Conservation (phyloP, 2,888 invertebrate species). For the Parapristionchus giblindavisi region DNA sequence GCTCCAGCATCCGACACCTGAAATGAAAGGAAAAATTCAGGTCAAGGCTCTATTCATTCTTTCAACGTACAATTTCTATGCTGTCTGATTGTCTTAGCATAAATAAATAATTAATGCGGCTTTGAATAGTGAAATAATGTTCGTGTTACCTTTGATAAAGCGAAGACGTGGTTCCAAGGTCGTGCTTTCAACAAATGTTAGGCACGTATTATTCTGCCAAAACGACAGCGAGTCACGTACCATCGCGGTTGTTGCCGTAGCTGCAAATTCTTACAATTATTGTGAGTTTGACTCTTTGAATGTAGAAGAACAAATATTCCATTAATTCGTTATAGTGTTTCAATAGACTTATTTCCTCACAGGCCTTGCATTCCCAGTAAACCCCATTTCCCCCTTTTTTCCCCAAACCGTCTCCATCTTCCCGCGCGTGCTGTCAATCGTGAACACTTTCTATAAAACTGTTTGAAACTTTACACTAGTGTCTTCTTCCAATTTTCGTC, state of each 20-base stretch:
- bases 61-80: too few relatives aligned
- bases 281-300: not conserved
- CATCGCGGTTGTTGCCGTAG: not conserved
- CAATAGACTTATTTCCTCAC: too few relatives aligned
- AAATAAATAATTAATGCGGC: too few relatives aligned
- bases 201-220: slow-evolving; percentile 17
- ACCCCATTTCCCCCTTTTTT: too few relatives aligned
- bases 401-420: too few relatives aligned
- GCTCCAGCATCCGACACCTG: slow-evolving; percentile 19
- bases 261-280: not conserved
- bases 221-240: not conserved
- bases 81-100: too few relatives aligned
- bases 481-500: not conserved
- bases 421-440: too few relatives aligned
- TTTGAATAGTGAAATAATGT: too few relatives aligned
- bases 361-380: too few relatives aligned
- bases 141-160: slow-evolving; percentile 34
- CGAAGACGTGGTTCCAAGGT: slow-evolving; percentile 7
- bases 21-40: not conserved
- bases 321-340: not conserved
- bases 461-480: not conserved
- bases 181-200: slow-evolving; percentile 14
- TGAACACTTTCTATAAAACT: too few relatives aligned
- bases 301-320: not conserved
- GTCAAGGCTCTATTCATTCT: too few relatives aligned